phyloP scores from a whole-genome alignment of 2,888 invertebrate genomes.

The Epinotia demarniana region DNA sequence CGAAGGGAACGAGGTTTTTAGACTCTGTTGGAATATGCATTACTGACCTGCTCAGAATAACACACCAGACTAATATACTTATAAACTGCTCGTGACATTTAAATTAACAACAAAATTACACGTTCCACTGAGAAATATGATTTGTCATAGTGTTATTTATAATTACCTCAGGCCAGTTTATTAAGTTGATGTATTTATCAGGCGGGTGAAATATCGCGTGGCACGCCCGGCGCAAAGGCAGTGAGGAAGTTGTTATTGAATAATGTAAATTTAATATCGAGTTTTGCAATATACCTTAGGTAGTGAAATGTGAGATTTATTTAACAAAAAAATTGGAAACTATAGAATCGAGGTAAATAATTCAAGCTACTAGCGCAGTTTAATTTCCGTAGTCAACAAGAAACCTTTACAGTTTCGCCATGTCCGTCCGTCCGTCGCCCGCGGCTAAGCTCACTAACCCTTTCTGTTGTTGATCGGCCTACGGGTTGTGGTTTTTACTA shows the following conservation, averaged over 20 bases:
- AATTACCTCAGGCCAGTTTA: conserved; percentile 36
- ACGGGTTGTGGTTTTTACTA: too few relatives aligned
- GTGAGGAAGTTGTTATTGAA: conserved; percentile 28
- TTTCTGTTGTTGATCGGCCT: too few relatives aligned
- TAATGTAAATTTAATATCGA: conserved; percentile 18
- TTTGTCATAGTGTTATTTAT: conserved; percentile 42
- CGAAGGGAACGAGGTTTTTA: too few relatives aligned
- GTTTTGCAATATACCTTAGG: conserved; percentile 3
- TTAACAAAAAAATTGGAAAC: too few relatives aligned
- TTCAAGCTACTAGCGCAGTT: too few relatives aligned
- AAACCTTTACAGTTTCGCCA: too few relatives aligned
- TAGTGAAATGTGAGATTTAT: not conserved
- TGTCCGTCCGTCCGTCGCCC: too few relatives aligned
- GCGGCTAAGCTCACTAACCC: too few relatives aligned
- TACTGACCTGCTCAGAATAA: not conserved
- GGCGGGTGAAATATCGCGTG: conserved; percentile 30
- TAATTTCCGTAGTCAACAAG: too few relatives aligned
- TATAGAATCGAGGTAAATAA: too few relatives aligned
- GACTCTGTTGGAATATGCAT: not conserved
- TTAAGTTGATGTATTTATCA: conserved; percentile 45
- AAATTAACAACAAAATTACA: conserved; percentile 29
- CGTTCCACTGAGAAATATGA: conserved; percentile 36
- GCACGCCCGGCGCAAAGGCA: conserved; percentile 31
- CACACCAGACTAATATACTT: conserved; percentile 14
- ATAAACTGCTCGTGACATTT: conserved; percentile 19